Evolutionary conservation across 2,113 vertebrate genomes (phyloP).

Genomic region (Sebastes schlegelii): DNA sequence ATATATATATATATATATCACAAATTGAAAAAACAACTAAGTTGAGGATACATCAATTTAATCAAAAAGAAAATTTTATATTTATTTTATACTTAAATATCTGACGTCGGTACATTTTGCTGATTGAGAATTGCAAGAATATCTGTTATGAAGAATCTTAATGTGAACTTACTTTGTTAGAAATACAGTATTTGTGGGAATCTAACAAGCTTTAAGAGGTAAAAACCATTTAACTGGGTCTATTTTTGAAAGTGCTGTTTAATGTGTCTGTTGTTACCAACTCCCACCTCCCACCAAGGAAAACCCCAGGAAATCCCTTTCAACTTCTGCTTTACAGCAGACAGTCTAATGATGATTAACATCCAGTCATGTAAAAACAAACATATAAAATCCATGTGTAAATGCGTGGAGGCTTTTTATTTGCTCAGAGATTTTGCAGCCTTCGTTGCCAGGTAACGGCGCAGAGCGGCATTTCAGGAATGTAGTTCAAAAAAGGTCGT

Average conservation of each 20-base stretch:
- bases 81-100: not conserved
- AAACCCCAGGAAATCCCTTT: not conserved
- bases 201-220: too few relatives aligned
- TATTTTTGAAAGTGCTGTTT: too few relatives aligned
- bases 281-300: not conserved
- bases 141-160: too few relatives aligned
- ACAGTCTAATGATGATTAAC: not conserved
- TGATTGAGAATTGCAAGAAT: too few relatives aligned
- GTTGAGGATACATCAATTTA: too few relatives aligned
- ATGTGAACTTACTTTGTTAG: too few relatives aligned
- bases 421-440: conserved; percentile 55
- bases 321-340: not conserved
- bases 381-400: not conserved
- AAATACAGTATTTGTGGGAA: too few relatives aligned
- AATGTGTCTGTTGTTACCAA: not conserved
- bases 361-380: not conserved
- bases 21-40: not conserved
- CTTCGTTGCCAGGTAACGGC: conserved; percentile 64
- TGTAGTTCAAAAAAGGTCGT: conserved; percentile 56
- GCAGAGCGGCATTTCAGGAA: conserved; percentile 6
- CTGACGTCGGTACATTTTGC: not conserved
- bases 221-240: too few relatives aligned
- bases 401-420: conserved; percentile 78
- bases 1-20: not conserved
- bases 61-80: too few relatives aligned